Evolutionary conservation across 2,888 invertebrate species (phyloP).

Genomic region (Strigamia transsilvanica): DNA sequence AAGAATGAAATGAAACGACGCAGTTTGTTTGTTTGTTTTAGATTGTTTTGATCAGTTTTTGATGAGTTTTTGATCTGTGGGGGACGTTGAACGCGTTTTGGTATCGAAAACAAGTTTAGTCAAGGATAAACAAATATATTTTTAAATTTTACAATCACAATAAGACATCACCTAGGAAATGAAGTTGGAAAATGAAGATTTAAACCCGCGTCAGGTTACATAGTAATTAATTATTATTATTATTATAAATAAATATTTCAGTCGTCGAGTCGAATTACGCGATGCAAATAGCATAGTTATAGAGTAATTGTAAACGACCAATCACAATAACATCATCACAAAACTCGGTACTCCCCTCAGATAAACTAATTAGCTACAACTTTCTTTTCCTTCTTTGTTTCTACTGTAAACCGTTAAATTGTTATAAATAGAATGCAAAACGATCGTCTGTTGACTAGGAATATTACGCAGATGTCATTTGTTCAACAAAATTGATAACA

Average conservation of each 20-base stretch:
- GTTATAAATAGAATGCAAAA: too few species aligned
- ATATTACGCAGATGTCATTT: too few species aligned
- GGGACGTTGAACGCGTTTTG: background rate
- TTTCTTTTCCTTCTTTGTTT: too few species aligned
- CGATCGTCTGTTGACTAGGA: too few species aligned
- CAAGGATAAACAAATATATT: background rate
- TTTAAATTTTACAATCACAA: slow-evolving; percentile 6
- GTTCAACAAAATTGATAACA: background rate
- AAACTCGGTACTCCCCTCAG: too few species aligned
- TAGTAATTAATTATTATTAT: too few species aligned
- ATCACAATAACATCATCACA: slow-evolving; percentile 15
- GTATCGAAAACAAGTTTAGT: background rate
- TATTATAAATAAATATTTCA: too few species aligned
- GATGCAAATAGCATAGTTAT: background rate
- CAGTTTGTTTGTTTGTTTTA: background rate
- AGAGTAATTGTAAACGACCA: background rate
- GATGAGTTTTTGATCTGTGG: too few species aligned
- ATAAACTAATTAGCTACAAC: too few species aligned
- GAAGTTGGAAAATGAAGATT: background rate
- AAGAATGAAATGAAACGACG: background rate
- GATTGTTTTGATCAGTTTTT: background rate
- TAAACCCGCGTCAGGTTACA: background rate
- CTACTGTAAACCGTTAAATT: too few species aligned
- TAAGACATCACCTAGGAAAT: background rate
- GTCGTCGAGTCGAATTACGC: background rate